Conservation (phyloP, 2,113 vertebrate species). For the Bufo gargarizans region DNA sequence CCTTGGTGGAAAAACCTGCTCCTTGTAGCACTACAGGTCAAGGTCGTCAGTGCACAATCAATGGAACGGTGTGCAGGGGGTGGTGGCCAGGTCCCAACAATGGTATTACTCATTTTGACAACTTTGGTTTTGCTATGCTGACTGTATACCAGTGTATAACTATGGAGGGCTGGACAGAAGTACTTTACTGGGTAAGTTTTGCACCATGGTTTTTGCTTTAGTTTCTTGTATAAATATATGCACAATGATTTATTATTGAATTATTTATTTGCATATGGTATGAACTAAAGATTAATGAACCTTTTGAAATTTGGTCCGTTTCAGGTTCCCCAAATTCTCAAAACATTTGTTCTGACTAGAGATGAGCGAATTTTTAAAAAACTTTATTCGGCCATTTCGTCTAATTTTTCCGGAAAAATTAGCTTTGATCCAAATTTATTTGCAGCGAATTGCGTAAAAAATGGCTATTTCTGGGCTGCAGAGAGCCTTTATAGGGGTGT, state of each 20-base stretch:
- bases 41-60: conserved; percentile 86
- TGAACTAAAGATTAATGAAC: too few species aligned
- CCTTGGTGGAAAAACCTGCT: conserved; percentile 79
- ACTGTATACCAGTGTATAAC: conserved; percentile 97
- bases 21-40: conserved; percentile 89
- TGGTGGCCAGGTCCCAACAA: conserved; percentile 92
- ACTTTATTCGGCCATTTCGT: too few species aligned
- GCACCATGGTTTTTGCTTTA: background rate
- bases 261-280: background rate
- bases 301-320: too few species aligned
- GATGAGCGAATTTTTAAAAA: too few species aligned
- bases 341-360: too few species aligned
- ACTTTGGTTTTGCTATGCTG: conserved; percentile 96
- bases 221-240: too few species aligned
- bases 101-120: conserved; percentile 97
- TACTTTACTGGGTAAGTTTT: conserved; percentile 91
- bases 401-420: too few species aligned
- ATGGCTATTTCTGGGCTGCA: too few species aligned
- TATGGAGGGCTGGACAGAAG: conserved; percentile 95
- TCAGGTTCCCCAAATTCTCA: too few species aligned
- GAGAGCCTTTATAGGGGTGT: too few species aligned
- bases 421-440: too few species aligned
- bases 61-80: conserved; percentile 84
- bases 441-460: too few species aligned
- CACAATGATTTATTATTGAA: background rate